Conservation (phyloP, 1,140 invertebrate genomes). For the Cepaea nemoralis region DNA sequence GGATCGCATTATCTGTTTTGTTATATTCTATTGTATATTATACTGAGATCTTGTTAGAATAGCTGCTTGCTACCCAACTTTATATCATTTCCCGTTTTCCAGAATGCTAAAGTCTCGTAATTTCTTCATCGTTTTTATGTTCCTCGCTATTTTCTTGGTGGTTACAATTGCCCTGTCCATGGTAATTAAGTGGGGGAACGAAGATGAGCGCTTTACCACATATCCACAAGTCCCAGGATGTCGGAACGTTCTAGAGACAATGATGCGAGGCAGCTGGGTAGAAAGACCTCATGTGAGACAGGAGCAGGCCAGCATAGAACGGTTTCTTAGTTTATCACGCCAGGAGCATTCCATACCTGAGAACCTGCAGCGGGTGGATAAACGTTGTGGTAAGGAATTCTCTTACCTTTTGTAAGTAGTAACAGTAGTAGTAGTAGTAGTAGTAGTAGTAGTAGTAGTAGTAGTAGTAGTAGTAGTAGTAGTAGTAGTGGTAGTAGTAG, state of each 20-base stretch:
- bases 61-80: too few species aligned
- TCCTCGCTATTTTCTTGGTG: neutral
- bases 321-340: conserved; percentile 11
- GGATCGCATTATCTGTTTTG: too few species aligned
- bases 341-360: conserved; percentile 23
- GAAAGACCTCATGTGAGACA: neutral
- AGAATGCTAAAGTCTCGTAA: too few species aligned
- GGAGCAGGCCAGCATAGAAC: neutral
- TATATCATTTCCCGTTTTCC: too few species aligned
- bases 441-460: conserved; percentile 26
- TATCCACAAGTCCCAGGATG: neutral
- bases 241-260: conserved; percentile 14
- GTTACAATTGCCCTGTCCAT: neutral
- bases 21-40: too few species aligned
- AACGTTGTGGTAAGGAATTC: conserved; percentile 38
- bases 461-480: neutral
- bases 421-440: conserved; percentile 23
- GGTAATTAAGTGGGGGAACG: neutral
- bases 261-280: conserved; percentile 25
- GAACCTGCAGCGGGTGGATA: conserved; percentile 34
- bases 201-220: neutral
- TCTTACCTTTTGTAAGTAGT: neutral
- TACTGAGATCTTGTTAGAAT: too few species aligned
- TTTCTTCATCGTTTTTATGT: neutral
- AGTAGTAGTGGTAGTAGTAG: neutral